Percentiles rank a stretch among this genome's conserved stretches.
These are phyloP conservation scores for Teinopalpus imperialis DNA, from an alignment of 2,888 invertebrate species.

Conservation along the genomic window DNA sequence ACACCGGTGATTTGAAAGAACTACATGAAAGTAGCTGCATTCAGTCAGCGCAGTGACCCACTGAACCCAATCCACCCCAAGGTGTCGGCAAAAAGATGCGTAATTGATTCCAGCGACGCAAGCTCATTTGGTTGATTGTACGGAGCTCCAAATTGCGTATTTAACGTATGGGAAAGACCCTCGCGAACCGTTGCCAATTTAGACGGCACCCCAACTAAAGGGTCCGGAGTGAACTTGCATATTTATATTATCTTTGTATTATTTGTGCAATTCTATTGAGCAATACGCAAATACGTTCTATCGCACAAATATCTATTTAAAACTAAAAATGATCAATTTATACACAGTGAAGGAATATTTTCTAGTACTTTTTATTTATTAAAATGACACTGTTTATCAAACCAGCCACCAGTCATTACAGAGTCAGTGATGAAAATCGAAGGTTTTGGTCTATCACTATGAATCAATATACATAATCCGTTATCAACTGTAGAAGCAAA, in stretches of 20 bases:
- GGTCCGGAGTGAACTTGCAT: slow-evolving; percentile 43
- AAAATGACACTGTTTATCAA: too few relatives aligned
- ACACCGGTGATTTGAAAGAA: slow-evolving; percentile 12
- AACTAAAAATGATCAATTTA: too few relatives aligned
- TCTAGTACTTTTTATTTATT: too few relatives aligned
- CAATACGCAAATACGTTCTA: slow-evolving; percentile 41
- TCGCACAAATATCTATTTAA: slow-evolving; percentile 3
- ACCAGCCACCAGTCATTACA: too few relatives aligned
- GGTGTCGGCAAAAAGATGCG: slow-evolving; percentile 59
- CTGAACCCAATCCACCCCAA: slow-evolving; percentile 49
- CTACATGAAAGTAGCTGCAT: slow-evolving; percentile 20
- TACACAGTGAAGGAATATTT: too few relatives aligned
- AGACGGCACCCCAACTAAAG: slow-evolving; percentile 44
- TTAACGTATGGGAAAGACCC: slow-evolving; percentile 77
- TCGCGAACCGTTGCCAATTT: slow-evolving; percentile 74
- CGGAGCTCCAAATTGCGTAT: slow-evolving; percentile 74
- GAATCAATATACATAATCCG: too few relatives aligned
- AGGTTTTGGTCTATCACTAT: too few relatives aligned
- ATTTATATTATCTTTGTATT: slow-evolving; percentile 65
- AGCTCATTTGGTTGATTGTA: slow-evolving; percentile 78
- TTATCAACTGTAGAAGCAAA: too few relatives aligned
- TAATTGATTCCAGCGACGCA: slow-evolving; percentile 75
- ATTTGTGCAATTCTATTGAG: slow-evolving; percentile 49
- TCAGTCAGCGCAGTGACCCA: slow-evolving; percentile 46
- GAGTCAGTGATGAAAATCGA: too few relatives aligned